Evolutionary conservation across 2,888 invertebrate genomes (phyloP).

Genomic region (Pecten maximus): DNA sequence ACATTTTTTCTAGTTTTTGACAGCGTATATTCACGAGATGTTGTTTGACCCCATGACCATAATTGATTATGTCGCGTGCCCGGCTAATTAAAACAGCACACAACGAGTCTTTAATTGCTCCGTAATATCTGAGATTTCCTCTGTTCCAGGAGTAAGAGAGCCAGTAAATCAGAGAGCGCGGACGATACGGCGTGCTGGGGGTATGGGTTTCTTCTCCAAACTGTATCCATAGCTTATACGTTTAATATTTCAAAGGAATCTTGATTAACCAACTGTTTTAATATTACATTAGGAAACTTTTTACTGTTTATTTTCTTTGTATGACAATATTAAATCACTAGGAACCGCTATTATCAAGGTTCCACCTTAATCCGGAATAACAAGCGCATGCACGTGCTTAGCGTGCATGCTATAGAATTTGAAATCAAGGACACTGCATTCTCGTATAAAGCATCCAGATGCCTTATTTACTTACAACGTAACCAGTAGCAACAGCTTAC

Average conservation of each 20-base stretch:
- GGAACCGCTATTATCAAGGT: too few species aligned
- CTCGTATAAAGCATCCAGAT: too few species aligned
- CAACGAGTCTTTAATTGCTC: slow-evolving; percentile 7
- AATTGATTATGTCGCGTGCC: neutral
- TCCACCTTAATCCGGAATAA: too few species aligned
- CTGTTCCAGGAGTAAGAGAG: neutral
- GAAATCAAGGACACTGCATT: too few species aligned
- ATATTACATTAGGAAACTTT: neutral
- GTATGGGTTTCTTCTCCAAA: neutral
- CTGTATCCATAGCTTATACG: neutral
- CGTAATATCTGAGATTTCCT: neutral
- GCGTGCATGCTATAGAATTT: too few species aligned
- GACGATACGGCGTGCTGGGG: neutral
- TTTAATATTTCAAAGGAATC: neutral
- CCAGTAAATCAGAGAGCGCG: neutral
- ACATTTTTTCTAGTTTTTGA: slow-evolving; percentile 22
- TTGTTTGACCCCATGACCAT: neutral
- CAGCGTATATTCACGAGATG: neutral
- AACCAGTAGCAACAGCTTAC: too few species aligned
- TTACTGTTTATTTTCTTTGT: neutral
- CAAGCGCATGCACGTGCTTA: neutral
- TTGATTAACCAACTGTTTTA: neutral
- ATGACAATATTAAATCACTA: neutral
- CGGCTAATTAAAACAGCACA: neutral
- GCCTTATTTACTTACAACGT: too few species aligned